These are phyloP conservation scores for Osmerus eperlanus DNA, from an alignment of 2,113 vertebrate species.

Conservation along the genomic window DNA sequence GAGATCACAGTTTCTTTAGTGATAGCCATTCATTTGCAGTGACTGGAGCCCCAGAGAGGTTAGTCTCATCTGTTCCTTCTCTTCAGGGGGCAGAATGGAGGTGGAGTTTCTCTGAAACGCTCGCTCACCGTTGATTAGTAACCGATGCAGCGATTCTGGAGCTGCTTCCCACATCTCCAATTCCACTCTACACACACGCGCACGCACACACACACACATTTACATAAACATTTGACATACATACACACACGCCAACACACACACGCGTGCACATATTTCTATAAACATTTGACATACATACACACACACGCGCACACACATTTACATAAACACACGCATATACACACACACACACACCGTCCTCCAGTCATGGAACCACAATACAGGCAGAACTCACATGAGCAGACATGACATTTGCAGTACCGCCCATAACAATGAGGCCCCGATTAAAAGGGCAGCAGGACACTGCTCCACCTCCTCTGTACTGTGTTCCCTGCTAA, in stretches of 20 bases:
- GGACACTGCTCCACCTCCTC: constrained; percentile 54
- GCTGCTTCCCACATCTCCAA: neutral
- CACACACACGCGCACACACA: constrained; percentile 33
- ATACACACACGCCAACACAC: constrained; percentile 4
- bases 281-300: constrained; percentile 15
- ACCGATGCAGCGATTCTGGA: constrained; percentile 1
- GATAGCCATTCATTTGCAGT: constrained; percentile 62
- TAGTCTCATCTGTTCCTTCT: constrained; percentile 63
- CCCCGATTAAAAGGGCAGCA: constrained; percentile 69
- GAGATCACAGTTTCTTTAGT: constrained; percentile 38
- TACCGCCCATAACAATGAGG: constrained; percentile 58
- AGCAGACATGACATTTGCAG: constrained; percentile 62
- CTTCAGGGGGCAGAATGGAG: constrained; percentile 48
- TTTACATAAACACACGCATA: constrained; percentile 33
- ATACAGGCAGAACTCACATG: constrained; percentile 44
- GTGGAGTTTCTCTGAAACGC: constrained; percentile 50
- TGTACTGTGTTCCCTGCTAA: constrained; percentile 59
- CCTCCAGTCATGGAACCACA: neutral
- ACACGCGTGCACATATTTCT: constrained; percentile 17
- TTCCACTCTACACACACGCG: neutral
- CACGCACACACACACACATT: constrained; percentile 27
- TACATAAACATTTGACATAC: neutral
- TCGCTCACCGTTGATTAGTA: constrained; percentile 69
- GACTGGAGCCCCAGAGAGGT: constrained; percentile 52
- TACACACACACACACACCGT: neutral